Conservation (phyloP, 2,113 vertebrate species). For the Chloropsis hardwickii region DNA sequence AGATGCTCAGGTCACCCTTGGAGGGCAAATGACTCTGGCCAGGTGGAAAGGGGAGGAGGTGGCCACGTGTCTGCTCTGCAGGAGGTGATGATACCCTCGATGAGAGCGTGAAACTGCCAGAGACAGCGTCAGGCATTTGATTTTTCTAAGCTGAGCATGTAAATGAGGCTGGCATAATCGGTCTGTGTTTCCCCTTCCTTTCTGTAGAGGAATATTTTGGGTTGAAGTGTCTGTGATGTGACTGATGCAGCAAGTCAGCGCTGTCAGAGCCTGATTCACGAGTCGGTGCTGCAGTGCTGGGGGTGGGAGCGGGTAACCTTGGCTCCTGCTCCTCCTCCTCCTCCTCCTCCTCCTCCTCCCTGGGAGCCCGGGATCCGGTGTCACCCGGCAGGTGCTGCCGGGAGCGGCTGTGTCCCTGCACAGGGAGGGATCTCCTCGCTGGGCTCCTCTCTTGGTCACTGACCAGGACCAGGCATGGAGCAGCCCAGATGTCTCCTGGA, state of each 20-base stretch:
- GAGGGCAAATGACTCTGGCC: background rate
- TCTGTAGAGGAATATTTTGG: background rate
- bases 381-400: background rate
- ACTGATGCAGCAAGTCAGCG: background rate
- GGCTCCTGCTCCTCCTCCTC: background rate
- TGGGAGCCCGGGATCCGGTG: background rate
- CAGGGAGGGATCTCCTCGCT: background rate
- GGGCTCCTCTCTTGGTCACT: background rate
- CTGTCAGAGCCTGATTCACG: background rate
- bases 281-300: background rate
- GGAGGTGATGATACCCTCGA: background rate
- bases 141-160: background rate
- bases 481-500: background rate
- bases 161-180: background rate
- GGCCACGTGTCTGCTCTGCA: background rate
- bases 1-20: background rate
- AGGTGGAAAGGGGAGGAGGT: background rate
- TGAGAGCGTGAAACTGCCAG: background rate
- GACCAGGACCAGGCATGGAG: background rate
- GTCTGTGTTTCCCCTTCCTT: conserved; percentile 1
- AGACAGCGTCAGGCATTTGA: background rate
- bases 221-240: conserved; percentile 21
- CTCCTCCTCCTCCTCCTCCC: background rate
- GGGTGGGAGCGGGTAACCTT: background rate
- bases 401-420: background rate